Base-by-base conservation (phyloP, 2,888 invertebrate species). In the Carterocephalus palaemon region DNA sequence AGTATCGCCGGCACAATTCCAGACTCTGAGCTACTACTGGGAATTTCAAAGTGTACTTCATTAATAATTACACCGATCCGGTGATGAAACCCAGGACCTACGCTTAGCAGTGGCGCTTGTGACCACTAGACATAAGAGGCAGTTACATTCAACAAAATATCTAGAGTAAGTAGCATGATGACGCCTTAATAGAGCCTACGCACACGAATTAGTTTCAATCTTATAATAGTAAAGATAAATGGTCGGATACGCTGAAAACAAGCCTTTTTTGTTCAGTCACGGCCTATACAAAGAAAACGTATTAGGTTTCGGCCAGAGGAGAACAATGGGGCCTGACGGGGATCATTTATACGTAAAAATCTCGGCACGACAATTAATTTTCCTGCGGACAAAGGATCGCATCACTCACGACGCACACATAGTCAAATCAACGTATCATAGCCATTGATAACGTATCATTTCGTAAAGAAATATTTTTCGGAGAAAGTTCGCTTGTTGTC, bases 311-410 rank as follows among this genome's bases (percentile, higher is more conserved):
- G 16, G 29, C 29, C 8, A 43, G 32, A 13, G 24, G 5, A 20
- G 29, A 36, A 43, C 43, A 43, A 43, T 28, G 43, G 23, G 12
- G n/a, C 15, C 20, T 36, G 34, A 36, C 42, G 28, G 22, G 42
- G 42, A 43, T 34, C 22, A 36, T 36, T 43, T 43, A 28, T 34
- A 12, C 26, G 22, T 32, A 40, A 39, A 43, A 43, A 43, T 43
- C 28, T 19, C 42, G 20, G 20, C 5, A 19, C 13, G 42, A 43
- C 42, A 34, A 43, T 43, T 43, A 43, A 43, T 43, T 43, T 34
- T 36, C 3, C 19, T 9, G 15, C 22, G 34, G n/a, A 43, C 42
- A 43, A 43, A 43, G 24, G 28, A 16, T 12, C 34, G n/a, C 10
- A 43, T 36, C 28, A 15, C 34, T 28, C 33, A 19, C 28, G 34